phyloP scores from a whole-genome alignment of 2,113 vertebrate species.

The Neodon shergylaensis region DNA sequence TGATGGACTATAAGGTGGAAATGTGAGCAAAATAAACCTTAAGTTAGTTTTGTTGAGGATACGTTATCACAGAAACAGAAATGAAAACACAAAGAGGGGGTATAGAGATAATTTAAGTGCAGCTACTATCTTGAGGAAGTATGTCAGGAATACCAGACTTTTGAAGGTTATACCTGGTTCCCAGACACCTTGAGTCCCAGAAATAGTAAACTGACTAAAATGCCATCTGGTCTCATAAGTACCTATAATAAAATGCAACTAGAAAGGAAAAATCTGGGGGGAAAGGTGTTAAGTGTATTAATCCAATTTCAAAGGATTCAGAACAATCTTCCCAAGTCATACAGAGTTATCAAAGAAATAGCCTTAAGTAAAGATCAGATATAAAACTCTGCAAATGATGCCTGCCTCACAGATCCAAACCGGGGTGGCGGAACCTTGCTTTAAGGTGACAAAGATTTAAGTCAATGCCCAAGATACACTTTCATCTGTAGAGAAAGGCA shows the following conservation, averaged over 20 bases:
- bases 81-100: not conserved
- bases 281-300: not conserved
- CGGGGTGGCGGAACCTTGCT: not conserved
- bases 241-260: not conserved
- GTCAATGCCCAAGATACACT: not conserved
- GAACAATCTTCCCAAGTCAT: constrained; percentile 14
- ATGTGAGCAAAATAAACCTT: not conserved
- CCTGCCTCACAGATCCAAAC: not conserved
- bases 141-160: not conserved
- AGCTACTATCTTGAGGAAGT: not conserved
- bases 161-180: not conserved
- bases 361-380: constrained; percentile 42
- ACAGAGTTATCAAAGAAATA: constrained; percentile 18
- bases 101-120: not conserved
- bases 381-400: constrained; percentile 20
- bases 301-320: not conserved
- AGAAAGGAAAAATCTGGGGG: not conserved
- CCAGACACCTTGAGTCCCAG: not conserved
- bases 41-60: not conserved
- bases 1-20: not conserved
- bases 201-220: not conserved
- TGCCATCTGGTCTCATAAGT: not conserved
- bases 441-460: constrained; percentile 38
- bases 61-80: not conserved
- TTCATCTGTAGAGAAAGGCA: constrained; percentile 5